Conservation (phyloP, 2,113 vertebrate species). For the Sigmodon hispidus region DNA sequence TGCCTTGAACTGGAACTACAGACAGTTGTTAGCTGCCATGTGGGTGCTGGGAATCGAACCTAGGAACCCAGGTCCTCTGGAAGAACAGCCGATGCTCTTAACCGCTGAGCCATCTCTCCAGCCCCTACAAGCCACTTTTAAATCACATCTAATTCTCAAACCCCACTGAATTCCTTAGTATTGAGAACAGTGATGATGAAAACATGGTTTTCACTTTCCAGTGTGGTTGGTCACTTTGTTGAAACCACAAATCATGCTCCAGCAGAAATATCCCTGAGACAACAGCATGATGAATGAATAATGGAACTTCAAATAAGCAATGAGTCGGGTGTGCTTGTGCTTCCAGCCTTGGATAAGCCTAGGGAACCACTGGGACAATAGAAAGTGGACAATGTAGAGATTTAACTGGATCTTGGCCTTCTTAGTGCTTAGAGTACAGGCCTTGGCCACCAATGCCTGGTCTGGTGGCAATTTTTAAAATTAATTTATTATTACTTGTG, state of each 20-base stretch:
- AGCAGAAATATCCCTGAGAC: background rate
- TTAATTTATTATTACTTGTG: background rate
- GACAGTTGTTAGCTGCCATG: no score
- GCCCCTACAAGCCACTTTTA: background rate
- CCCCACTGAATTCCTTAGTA: background rate
- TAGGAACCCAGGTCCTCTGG: no score
- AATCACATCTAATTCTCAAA: background rate
- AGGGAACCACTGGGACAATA: background rate
- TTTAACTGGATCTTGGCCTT: background rate
- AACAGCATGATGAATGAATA: background rate
- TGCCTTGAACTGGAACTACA: no score
- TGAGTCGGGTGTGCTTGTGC: accelerated
- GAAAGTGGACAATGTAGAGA: background rate
- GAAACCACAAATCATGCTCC: background rate
- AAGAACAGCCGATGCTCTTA: no score
- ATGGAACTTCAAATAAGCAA: background rate
- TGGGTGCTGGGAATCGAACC: no score
- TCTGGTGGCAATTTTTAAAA: background rate
- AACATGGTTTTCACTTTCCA: background rate
- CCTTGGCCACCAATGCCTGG: background rate
- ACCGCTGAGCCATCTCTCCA: background rate
- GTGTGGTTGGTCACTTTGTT: background rate
- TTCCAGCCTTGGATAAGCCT: background rate
- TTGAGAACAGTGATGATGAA: background rate
- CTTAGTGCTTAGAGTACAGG: background rate